Base-by-base conservation (phyloP, 2,888 invertebrate species). In the Synergus itoensis region DNA sequence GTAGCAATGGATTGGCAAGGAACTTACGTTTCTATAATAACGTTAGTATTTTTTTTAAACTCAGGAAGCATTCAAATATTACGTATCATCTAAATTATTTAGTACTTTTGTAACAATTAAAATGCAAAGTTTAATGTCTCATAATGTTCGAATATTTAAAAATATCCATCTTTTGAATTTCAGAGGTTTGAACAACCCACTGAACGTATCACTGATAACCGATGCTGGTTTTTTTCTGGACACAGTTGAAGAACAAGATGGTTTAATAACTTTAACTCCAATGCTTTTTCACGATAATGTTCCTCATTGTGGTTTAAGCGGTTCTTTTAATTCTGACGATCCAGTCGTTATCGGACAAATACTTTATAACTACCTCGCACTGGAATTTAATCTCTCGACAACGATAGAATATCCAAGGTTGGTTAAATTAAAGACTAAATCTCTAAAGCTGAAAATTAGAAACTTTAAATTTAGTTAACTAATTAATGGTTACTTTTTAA, bases 1-100 rank as follows among this genome's bases (percentile, higher is more conserved):
- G 95, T 95, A 63, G 94, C 94, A 75, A 94, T 95, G 82, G 96
- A 96, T 92, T 93, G 93, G 79, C 91, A 93, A 85, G 96, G 96
- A 88, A 93, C 94, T 64, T 96, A 96, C 92, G 94, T 95, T 64
- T 95, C 96, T 12, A 92, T 95, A 78, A 94, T 95, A 83, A 95
- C 94, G 96, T 96, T 90, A 93, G 94, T 92, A 81, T 80, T 63
- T 48, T 64, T 21, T n/a, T 77, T 43, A 14, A 65, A 21, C 67
- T 5, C 16, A 43, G 64, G 28, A 40, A 43, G 77, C 65, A 41
- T 81, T 76, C 77, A 69, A 63, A 16, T 41, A 45, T 41, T 41
- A 43, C 60, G 36, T 36, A 36, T 36, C 36, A 36, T 36, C 36
- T 36, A 36, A 36, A 36, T 36, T 36, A 5, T 36, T 36, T 36